These are phyloP conservation scores for Pelosia muscerda DNA, from an alignment of 2,888 invertebrate genomes.

Conservation along the genomic window DNA sequence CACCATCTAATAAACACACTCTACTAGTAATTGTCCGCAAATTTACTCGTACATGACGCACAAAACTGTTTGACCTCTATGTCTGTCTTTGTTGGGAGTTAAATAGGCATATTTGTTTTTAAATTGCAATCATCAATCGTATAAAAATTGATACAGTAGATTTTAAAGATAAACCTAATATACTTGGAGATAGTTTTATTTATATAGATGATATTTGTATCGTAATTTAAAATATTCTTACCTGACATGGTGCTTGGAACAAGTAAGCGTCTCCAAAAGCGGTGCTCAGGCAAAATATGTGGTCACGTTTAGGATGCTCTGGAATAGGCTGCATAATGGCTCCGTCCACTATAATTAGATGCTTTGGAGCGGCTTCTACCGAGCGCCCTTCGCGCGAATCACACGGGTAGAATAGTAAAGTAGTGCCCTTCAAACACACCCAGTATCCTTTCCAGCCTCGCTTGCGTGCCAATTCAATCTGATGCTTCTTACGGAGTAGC, in stretches of 20 bases:
- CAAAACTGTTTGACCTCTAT: neutral
- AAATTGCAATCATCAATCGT: neutral
- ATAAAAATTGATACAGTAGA: neutral
- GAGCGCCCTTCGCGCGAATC: slow-evolving; percentile 96
- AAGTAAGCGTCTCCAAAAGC: slow-evolving; percentile 99
- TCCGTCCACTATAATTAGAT: slow-evolving; percentile 98
- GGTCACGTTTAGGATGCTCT: slow-evolving; percentile 99
- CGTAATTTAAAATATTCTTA: slow-evolving; percentile 73
- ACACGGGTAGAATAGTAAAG: slow-evolving; percentile 97
- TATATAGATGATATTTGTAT: neutral
- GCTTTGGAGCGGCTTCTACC: slow-evolving; percentile 97
- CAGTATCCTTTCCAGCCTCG: slow-evolving; percentile 99
- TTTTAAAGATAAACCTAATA: neutral
- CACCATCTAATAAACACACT: neutral
- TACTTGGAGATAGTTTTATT: neutral
- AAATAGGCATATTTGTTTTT: neutral
- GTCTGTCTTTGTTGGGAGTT: neutral
- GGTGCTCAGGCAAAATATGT: slow-evolving; percentile 99
- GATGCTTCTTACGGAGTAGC: slow-evolving; percentile 98
- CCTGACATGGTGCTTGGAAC: slow-evolving; percentile 96
- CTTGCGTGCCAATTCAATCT: slow-evolving; percentile 97
- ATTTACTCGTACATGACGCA: neutral
- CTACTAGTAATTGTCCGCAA: neutral
- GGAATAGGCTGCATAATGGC: slow-evolving; percentile 99
- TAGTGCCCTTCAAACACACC: slow-evolving; percentile 99